Evolutionary conservation across 1,140 invertebrate species (phyloP).

Genomic region (Drosophila sp.): DNA sequence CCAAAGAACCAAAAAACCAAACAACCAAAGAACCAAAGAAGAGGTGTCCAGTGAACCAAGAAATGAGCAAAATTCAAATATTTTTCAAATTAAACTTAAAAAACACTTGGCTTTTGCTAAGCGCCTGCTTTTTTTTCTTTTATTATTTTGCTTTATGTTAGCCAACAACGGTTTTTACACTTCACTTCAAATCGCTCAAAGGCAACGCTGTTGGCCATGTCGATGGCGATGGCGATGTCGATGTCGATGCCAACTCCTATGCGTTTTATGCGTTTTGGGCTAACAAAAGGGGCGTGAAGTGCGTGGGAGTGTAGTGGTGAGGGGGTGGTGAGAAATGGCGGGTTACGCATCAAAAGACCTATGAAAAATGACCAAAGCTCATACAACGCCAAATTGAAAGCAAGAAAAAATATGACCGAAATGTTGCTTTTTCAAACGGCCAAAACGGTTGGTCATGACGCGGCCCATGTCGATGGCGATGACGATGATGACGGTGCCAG

Average conservation of each 20-base stretch:
- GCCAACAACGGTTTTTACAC: constrained; percentile 79
- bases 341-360: constrained; percentile 79
- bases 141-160: constrained; percentile 53
- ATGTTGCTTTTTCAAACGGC: constrained; percentile 81
- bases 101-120: constrained; percentile 61
- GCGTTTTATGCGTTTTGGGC: constrained; percentile 69
- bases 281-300: constrained; percentile 1
- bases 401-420: constrained; percentile 80
- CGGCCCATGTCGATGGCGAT: constrained; percentile 11
- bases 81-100: constrained; percentile 81
- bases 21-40: not conserved
- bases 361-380: constrained; percentile 82
- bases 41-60: constrained; percentile 66
- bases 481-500: constrained; percentile 41
- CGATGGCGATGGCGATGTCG: not conserved
- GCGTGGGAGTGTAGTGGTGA: no score
- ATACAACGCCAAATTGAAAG: constrained; percentile 76
- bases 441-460: constrained; percentile 49
- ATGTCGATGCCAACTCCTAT: constrained; percentile 40
- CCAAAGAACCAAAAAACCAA: not conserved
- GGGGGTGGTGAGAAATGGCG: constrained; percentile 36
- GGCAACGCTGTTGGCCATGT: constrained; percentile 34
- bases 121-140: constrained; percentile 25
- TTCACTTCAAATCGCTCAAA: constrained; percentile 83
- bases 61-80: constrained; percentile 83